phyloP scores from a whole-genome alignment of 2,113 vertebrate genomes.

The Ammospiza nelsoni region DNA sequence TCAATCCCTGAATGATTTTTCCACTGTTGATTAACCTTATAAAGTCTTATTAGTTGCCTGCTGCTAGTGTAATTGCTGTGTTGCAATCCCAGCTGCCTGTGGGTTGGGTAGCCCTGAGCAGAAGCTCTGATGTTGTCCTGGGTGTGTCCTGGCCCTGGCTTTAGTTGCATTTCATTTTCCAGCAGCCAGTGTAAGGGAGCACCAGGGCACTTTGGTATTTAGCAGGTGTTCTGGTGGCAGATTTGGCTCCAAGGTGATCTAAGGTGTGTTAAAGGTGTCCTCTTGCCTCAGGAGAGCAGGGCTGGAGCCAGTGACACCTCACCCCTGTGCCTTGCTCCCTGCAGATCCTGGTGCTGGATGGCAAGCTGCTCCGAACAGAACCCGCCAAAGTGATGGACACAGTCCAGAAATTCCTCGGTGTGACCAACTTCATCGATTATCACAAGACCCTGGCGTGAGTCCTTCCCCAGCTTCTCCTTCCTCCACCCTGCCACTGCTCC shows the following conservation, averaged over 20 bases:
- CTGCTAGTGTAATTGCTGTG: neutral
- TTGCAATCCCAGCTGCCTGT: neutral
- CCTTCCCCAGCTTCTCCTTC: neutral
- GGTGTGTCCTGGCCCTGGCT: neutral
- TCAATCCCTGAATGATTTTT: conserved; percentile 47
- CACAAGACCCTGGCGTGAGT: conserved; percentile 96
- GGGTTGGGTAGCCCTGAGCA: neutral
- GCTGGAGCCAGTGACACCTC: neutral
- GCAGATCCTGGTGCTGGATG: conserved; percentile 94
- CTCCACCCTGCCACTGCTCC: neutral
- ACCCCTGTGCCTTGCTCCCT: neutral
- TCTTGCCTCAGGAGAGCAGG: neutral
- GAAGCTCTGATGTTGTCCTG: neutral
- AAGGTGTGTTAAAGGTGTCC: accelerated
- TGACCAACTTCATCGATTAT: conserved; percentile 88
- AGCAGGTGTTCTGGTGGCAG: neutral
- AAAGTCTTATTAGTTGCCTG: neutral
- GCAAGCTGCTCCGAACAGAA: conserved; percentile 92
- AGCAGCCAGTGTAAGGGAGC: neutral
- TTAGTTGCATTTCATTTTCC: neutral
- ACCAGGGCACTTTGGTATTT: accelerated
- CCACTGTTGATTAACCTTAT: neutral
- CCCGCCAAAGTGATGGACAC: conserved; percentile 94
- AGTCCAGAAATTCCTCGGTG: conserved; percentile 91
- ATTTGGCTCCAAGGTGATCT: neutral